Conservation (phyloP, 2,888 invertebrate species). For the Tanytarsus gracilentus region DNA sequence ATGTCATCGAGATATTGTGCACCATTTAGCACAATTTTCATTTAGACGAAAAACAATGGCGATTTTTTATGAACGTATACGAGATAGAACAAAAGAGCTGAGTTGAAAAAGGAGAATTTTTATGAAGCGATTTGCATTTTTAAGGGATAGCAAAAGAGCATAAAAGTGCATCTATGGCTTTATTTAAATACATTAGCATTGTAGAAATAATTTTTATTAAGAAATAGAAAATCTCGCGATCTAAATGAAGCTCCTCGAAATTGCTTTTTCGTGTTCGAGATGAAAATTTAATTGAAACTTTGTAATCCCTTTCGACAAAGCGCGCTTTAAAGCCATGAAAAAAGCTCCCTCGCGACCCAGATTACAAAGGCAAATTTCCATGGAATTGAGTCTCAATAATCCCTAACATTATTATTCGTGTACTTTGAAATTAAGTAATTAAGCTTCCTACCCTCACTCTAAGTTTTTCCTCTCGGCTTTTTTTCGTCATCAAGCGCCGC, state of each 20-base stretch:
- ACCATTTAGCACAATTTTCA: slow-evolving; percentile 12
- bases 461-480: not conserved
- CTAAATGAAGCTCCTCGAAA: too few species aligned
- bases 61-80: too few species aligned
- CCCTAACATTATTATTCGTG: slow-evolving; percentile 9
- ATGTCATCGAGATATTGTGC: slow-evolving; percentile 11
- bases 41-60: not conserved
- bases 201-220: too few species aligned
- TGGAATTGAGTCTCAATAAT: slow-evolving; percentile 4
- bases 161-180: too few species aligned
- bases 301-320: not conserved
- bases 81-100: not conserved
- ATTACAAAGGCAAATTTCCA: too few species aligned
- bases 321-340: not conserved
- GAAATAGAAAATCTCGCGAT: too few species aligned
- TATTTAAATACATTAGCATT: too few species aligned
- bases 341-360: too few species aligned
- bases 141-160: not conserved
- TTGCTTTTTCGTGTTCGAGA: too few species aligned
- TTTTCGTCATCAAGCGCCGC: too few species aligned
- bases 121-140: too few species aligned
- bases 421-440: slow-evolving; percentile 21
- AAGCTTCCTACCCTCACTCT: not conserved
- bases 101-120: too few species aligned
- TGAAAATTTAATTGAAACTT: not conserved